phyloP scores from a whole-genome alignment of 1,140 invertebrate genomes.

The Contarinia nasturtii region DNA sequence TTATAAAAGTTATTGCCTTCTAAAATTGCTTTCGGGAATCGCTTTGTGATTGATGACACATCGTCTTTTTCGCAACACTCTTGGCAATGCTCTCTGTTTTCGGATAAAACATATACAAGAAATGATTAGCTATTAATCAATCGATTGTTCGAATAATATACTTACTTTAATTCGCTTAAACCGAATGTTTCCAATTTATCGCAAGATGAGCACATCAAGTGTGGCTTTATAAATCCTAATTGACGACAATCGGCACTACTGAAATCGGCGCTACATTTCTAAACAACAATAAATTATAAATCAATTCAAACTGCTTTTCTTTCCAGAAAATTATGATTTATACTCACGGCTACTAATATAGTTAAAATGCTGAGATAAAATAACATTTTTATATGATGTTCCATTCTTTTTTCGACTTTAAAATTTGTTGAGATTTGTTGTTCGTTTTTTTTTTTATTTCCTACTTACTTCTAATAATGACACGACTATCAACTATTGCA shows the following conservation, averaged over 20 bases:
- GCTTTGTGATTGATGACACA: constrained; percentile 43
- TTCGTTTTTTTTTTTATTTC: no score
- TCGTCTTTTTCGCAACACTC: constrained; percentile 49
- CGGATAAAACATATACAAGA: neutral
- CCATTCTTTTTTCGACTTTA: no score
- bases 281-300: no score
- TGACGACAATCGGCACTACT: constrained; percentile 62
- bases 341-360: no score
- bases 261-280: constrained; percentile 29
- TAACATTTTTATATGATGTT: no score
- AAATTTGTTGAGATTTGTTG: no score
- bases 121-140: neutral
- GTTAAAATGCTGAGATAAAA: no score
- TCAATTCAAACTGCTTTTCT: no score
- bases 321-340: no score
- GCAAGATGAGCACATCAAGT: constrained; percentile 75
- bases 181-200: constrained; percentile 62
- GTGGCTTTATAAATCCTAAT: constrained; percentile 72
- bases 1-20: no score
- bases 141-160: constrained; percentile 9
- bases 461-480: no score
- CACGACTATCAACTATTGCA: no score
- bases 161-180: constrained; percentile 42
- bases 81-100: constrained; percentile 48
- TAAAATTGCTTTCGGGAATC: constrained; percentile 67